These are phyloP conservation scores for Rhinogobio ventralis DNA, from an alignment of 2,797 vertebrate genomes.

Conservation along the genomic window DNA sequence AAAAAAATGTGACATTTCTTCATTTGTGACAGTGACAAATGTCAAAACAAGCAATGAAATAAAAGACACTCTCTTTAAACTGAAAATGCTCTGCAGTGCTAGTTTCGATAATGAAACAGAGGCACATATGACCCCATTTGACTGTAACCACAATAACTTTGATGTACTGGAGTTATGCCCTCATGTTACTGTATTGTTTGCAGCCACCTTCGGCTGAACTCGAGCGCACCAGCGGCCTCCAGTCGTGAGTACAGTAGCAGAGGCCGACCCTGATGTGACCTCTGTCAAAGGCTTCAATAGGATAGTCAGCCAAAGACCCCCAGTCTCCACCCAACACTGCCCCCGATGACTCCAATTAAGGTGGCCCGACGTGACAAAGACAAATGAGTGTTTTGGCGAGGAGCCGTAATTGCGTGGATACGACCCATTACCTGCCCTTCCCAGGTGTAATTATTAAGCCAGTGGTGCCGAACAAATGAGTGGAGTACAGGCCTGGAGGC, in stretches of 20 bases:
- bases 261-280: constrained; percentile 13
- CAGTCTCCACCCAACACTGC: constrained; percentile 35
- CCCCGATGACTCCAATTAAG: constrained; percentile 65
- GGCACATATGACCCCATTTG: background rate
- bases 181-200: constrained; percentile 20
- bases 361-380: constrained; percentile 69
- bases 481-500: constrained; percentile 71
- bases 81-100: background rate
- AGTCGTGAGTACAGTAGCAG: background rate
- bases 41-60: background rate
- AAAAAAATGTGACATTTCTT: background rate
- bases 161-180: background rate
- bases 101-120: background rate
- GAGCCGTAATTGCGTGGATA: constrained; percentile 72
- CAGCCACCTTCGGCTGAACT: background rate
- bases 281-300: constrained; percentile 50
- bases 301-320: constrained; percentile 53
- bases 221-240: background rate
- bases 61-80: background rate
- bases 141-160: background rate
- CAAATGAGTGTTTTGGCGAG: constrained; percentile 71
- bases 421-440: constrained; percentile 78
- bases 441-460: constrained; percentile 80
- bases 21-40: background rate
- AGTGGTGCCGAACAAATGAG: constrained; percentile 79